Conservation (phyloP, 2,797 vertebrate genomes). For the Phaenicophaeus curvirostris region DNA sequence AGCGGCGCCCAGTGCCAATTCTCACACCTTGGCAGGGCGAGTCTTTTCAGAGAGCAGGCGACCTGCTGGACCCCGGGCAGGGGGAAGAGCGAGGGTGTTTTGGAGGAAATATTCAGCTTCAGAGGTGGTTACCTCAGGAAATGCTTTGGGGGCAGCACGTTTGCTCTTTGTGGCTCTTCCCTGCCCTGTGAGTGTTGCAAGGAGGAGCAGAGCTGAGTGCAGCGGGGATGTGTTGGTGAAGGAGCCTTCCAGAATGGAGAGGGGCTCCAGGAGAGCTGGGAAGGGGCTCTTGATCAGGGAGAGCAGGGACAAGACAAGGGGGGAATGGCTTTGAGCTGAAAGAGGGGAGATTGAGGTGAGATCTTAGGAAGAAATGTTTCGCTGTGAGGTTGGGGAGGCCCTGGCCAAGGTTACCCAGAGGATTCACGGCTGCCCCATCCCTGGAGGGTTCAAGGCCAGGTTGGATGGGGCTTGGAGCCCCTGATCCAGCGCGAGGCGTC, state of each 20-base stretch:
- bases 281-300: too few relatives aligned
- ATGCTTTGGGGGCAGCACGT: background rate
- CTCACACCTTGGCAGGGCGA: background rate
- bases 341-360: too few relatives aligned
- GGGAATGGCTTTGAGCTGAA: too few relatives aligned
- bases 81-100: background rate
- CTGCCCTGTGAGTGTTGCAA: constrained; percentile 16
- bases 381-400: too few relatives aligned
- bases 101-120: constrained; percentile 39
- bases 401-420: too few relatives aligned
- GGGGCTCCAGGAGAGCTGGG: too few relatives aligned
- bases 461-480: too few relatives aligned
- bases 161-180: constrained; percentile 38
- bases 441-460: too few relatives aligned
- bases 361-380: too few relatives aligned
- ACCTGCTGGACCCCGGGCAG: background rate
- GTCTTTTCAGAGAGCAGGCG: background rate
- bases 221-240: background rate
- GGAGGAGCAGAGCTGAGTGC: background rate
- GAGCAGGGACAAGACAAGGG: too few relatives aligned
- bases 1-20: background rate
- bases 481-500: too few relatives aligned
- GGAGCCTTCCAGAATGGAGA: background rate
- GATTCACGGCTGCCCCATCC: too few relatives aligned
- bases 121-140: constrained; percentile 52